Evolutionary conservation across 2,113 vertebrate genomes (phyloP), one percentile per base, ranked within the genome.

Genomic region (Hoplias malabaricus): DNA sequence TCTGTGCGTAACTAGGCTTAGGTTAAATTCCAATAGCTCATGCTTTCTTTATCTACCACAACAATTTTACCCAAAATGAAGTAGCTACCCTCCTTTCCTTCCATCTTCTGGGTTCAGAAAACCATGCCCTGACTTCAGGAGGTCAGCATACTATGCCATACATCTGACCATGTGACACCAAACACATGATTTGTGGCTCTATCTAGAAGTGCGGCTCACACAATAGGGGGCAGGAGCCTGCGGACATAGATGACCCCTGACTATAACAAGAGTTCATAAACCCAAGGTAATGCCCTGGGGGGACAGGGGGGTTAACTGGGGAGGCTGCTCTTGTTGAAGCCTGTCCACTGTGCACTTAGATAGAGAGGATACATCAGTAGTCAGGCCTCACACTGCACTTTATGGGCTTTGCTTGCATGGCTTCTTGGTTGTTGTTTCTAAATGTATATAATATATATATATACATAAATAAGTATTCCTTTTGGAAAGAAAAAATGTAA

Each of bases 171-270:
- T 34, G 53, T 14, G n/a, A 46, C 59, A 23, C 25, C 57, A 12
- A 6, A 27, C 36, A 42, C 1, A 3, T 36, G 27, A 63, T n/a
- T 54, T 56, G 61, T 56, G 61, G 9, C n/a, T 70, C 13, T 42
- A 25, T 46, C 14, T 12, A n/a, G 5, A 36, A 16, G 42, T 53
- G 69, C 12, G 46, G 16, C 21, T 11, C 29, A 50, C 40, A 67
- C 2, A 38, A 76, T 33, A 50, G 31, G 33, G 42, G 48, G 62
- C 62, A 77, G 43, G 57, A 43, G 27, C 73, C 69, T 23, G 16
- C 21, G 66, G 68, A 66, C 53, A 77, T 50, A 27, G 56, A 34
- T 84, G 66, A 75, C 79, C 75, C 16, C 34, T 78, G 19, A 80
- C 69, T 43, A 33, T 74, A 73, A 73, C 66, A 62, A 65, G 21